These are phyloP conservation scores for Sinocyclocheilus anshuiensis DNA, from an alignment of 2,113 vertebrate species.

Conservation along the genomic window DNA sequence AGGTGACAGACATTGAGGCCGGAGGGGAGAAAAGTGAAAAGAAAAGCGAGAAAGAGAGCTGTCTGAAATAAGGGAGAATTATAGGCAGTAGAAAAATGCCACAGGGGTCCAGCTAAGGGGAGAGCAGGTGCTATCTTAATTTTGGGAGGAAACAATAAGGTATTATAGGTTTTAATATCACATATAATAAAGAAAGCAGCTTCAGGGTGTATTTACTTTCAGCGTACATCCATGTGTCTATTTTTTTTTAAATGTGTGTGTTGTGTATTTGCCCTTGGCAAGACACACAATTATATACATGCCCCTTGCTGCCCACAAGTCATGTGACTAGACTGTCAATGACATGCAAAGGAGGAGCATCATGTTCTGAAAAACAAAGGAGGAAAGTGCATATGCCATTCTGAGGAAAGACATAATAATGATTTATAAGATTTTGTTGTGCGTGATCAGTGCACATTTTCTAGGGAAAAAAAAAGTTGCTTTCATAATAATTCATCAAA, in stretches of 20 bases:
- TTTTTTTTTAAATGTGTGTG: not conserved
- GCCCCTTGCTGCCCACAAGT: conserved; percentile 34
- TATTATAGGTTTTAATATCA: conserved; percentile 3
- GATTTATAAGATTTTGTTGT: not conserved
- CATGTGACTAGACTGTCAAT: conserved; percentile 41
- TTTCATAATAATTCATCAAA: not conserved
- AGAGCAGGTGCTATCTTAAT: conserved; percentile 46
- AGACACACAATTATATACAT: conserved; percentile 34
- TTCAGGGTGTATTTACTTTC: not conserved
- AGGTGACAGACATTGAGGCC: conserved; percentile 16
- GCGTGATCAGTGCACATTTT: not conserved
- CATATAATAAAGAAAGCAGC: conserved; percentile 15
- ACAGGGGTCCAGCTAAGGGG: conserved; percentile 37
- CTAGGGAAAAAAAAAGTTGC: not conserved
- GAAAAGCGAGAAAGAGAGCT: not conserved
- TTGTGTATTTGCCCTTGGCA: conserved; percentile 8
- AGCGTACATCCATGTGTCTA: not conserved
- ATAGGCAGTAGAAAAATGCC: not conserved
- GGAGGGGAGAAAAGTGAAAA: not conserved
- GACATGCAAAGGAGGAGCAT: not conserved
- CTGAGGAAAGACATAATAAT: not conserved
- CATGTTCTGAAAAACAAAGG: conserved; percentile 24
- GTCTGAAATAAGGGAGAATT: conserved; percentile 24
- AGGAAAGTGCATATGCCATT: not conserved
- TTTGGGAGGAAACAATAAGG: conserved; percentile 19